These are phyloP conservation scores for Caenorhabditis plicata DNA, from an alignment of 2,888 invertebrate species.

Conservation along the genomic window DNA sequence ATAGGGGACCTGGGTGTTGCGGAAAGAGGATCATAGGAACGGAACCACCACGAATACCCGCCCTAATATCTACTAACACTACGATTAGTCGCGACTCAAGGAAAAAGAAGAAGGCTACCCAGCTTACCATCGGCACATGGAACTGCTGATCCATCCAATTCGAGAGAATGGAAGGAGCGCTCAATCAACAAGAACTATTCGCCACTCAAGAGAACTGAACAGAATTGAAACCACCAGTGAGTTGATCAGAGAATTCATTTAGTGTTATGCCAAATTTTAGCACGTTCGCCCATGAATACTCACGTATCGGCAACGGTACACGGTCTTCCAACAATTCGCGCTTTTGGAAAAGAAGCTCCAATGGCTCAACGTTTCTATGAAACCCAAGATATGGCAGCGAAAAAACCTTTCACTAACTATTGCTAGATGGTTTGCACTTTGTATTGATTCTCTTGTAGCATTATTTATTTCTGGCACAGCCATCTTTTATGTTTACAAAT, in stretches of 20 bases:
- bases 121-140: no score
- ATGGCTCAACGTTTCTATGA: slow-evolving; percentile 71
- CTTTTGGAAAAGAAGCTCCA: slow-evolving; percentile 80
- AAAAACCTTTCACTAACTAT: slow-evolving; percentile 85
- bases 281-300: slow-evolving; percentile 90
- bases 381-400: no score
- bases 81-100: no score
- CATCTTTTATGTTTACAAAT: slow-evolving; percentile 80
- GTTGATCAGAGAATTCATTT: no score
- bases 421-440: slow-evolving; percentile 88
- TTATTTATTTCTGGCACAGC: slow-evolving; percentile 84
- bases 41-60: no score
- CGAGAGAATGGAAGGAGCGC: no score
- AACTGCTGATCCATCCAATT: no score
- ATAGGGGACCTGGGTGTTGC: no score
- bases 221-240: slow-evolving; percentile 69
- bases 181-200: no score
- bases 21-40: no score
- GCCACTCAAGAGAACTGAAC: slow-evolving; percentile 79
- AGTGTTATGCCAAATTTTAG: slow-evolving; percentile 69
- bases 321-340: slow-evolving; percentile 87
- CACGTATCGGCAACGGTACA: slow-evolving; percentile 85
- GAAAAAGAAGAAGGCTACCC: no score
- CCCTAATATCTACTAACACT: no score
- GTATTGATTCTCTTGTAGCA: slow-evolving; percentile 85